Conservation (phyloP, 2,888 invertebrate species). For the Nephrotoma flavescens region DNA sequence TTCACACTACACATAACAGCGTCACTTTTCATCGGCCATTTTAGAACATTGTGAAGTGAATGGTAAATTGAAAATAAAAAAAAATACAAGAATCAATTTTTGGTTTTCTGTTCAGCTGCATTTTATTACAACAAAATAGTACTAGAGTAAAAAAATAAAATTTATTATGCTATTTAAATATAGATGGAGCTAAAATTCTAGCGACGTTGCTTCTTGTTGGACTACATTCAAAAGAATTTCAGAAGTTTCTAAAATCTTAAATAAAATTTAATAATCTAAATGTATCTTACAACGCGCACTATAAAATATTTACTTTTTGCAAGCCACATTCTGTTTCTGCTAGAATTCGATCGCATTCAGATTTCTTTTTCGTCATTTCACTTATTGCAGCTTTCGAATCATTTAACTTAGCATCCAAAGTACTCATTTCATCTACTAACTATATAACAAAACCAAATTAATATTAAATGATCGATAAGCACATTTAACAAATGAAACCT, state of each 20-base stretch:
- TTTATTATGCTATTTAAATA: background rate
- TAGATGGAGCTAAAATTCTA: background rate
- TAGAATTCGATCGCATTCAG: background rate
- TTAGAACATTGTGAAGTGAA: background rate
- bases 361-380: background rate
- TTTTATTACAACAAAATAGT: background rate
- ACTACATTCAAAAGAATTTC: background rate
- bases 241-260: background rate
- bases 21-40: conserved; percentile 2
- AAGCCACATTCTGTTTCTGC: background rate
- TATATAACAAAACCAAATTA: background rate
- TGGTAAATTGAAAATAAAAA: background rate
- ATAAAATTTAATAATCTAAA: background rate
- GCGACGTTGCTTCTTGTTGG: background rate
- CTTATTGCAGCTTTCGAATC: background rate
- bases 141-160: background rate
- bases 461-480: background rate
- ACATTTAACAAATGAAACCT: background rate
- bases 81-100: background rate
- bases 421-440: background rate
- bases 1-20: background rate
- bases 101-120: background rate
- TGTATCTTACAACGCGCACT: background rate
- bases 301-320: background rate
- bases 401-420: background rate